Base-by-base conservation (phyloP, 1,140 invertebrate species). In the Onthophagus taurus region DNA sequence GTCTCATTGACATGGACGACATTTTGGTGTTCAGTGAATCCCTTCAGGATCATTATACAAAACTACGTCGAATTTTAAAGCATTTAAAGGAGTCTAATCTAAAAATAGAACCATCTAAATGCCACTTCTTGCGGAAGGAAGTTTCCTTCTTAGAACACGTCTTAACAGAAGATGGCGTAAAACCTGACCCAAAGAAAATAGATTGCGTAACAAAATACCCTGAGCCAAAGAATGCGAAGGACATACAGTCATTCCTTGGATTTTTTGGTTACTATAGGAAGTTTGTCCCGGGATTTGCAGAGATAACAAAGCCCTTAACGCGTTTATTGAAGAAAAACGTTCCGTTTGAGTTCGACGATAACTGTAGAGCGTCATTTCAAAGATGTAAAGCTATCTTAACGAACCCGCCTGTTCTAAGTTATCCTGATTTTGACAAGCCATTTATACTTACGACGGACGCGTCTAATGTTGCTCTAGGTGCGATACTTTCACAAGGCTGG, bases 1-100 rank as follows among this genome's bases (percentile, higher is more conserved):
- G 54, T 42, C 49, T 60, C 14, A 55, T 64, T 2, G 69, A 68
- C 31, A 24, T 65, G 19, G 66, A 69, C 37, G 65, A 69, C 46
- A 56, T 65, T 3, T 45, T 69, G 9, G 41, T 67, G 3, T 67
- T 51, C 37, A 39, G 46, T 4, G 45, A 33, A 9, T 51, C 50
- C n/a, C 44, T 68, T 24, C 49, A 59, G 31, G 49, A 63, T 50
- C 61, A 66, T 20, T 17, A 8, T 20, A 8, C 7, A 8, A 5
- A 13, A 4, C 13, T 37, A 37, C 5, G 17, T 17, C 8, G 4
- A 11, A 13, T 37, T 20, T 37, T 37, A 7, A 17, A 37, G 13
- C 5, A 13, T 8, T 20, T 20, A 37, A 16, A 13, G 13, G 8
- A 8, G 5, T 6, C 14, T 7, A 14, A 14, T 34, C 13, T 34